Evolutionary conservation across 2,113 vertebrate genomes (phyloP), one percentile per base, ranked within the genome.

Genomic region (Lanius ludovicianus): DNA sequence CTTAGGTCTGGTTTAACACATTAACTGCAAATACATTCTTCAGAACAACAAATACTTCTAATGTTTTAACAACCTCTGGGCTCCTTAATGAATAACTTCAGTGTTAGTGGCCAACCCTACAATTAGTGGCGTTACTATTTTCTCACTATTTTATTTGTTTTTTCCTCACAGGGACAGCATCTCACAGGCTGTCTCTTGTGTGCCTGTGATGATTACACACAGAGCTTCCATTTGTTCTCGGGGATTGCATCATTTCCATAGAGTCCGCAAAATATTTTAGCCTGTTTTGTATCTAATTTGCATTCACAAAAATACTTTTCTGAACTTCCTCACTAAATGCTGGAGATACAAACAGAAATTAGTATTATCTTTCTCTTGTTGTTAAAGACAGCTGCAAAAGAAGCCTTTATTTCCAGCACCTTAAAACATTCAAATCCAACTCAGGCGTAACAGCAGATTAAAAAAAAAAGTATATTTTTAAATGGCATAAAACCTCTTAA

Each of bases 241-340:
- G 46, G 71, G 47, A 56, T 9, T 92, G 53, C 59, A 77, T 80
- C 50, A 91, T 76, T 93, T 89, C 57, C 70, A 69, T 2, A 63
- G 22, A 89, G 50, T 20, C 35, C 60, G 69, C 50, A 41, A 67
- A 92, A 83, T 64, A 23, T 65, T 68, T 49, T 28, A 80, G 67
- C 42, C 41, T 60, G 67, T 63, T 94, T 81, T 50, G 42, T 57
- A 88, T 71, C 37, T 64, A 15, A 88, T 95, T n/a, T 91, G 63
- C n/a, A 89, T 78, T 84, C 49, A 90, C 5, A 4, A 67, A 89
- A 90, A 75, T 52, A 81, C 44, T 74, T 75, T 75, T 59, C 65
- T 90, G 52, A 86, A 92, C 82, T 95, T 96, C 87, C 87, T 96
- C 68, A 69, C 55, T 89, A 84, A 88, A 84, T 47, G 35, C 14